A percentile compares a stretch with the other conserved stretches of the same genome.
These are phyloP conservation scores for Tringa solitaria DNA, from an alignment of 2,113 vertebrate species.

Conservation along the genomic window DNA sequence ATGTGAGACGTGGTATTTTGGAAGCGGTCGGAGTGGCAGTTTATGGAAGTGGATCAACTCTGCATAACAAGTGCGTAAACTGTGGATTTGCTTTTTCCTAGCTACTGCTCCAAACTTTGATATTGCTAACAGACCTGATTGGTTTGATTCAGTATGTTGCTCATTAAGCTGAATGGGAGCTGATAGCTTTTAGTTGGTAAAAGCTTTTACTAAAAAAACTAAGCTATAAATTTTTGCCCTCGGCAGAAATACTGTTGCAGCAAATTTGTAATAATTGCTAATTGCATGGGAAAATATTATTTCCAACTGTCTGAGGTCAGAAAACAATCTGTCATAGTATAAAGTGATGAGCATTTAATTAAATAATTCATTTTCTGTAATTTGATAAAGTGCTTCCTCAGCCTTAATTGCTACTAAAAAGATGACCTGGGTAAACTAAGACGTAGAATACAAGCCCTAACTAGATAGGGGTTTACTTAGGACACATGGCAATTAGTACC, in stretches of 20 bases:
- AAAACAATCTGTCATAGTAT: background rate
- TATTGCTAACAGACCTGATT: background rate
- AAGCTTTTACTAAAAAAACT: background rate
- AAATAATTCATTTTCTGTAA: constrained; percentile 7
- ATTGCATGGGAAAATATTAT: background rate
- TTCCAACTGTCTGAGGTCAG: background rate
- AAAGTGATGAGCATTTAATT: background rate
- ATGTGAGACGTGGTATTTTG: background rate
- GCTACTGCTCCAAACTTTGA: background rate
- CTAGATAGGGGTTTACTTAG: background rate
- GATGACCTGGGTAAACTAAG: background rate
- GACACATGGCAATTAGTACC: background rate
- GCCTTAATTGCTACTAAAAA: background rate
- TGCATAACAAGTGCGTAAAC: background rate
- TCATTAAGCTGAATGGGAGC: background rate
- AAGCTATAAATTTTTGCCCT: background rate
- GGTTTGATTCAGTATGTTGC: background rate
- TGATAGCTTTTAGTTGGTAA: background rate
- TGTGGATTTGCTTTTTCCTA: background rate
- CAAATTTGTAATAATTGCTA: background rate
- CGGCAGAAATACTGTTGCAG: background rate
- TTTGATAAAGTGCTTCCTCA: background rate
- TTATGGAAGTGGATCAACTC: background rate
- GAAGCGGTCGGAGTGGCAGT: background rate
- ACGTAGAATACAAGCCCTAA: background rate